Conservation (phyloP, 2,888 invertebrate species). For the Trachelus troglodyta region DNA sequence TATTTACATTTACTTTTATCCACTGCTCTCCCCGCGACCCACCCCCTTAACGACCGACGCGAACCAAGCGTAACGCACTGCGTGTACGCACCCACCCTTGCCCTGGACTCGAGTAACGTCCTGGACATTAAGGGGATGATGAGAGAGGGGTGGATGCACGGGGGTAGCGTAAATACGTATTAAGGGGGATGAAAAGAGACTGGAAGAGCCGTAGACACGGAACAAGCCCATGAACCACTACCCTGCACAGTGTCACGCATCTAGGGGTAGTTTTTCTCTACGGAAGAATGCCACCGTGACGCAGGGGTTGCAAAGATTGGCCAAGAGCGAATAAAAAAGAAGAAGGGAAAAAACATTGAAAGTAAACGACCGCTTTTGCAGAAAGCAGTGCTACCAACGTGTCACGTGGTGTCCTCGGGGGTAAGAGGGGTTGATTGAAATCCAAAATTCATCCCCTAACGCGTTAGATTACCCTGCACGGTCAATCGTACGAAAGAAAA, state of each 20-base stretch:
- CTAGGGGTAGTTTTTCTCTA: not conserved
- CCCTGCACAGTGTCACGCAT: not conserved
- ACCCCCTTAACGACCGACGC: not conserved
- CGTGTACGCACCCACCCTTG: not conserved
- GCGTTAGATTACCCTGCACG: slow-evolving; percentile 45
- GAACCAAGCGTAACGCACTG: not conserved
- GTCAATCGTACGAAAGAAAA: slow-evolving; percentile 43
- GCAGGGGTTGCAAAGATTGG: not conserved
- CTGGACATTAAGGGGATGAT: not conserved
- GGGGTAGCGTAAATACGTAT: not conserved
- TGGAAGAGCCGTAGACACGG: not conserved
- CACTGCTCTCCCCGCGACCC: not conserved
- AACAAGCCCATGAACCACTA: not conserved
- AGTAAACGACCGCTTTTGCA: not conserved
- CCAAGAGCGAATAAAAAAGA: not conserved
- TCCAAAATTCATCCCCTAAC: not conserved
- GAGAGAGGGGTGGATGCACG: not conserved
- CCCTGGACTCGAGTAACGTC: not conserved
- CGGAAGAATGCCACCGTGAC: not conserved
- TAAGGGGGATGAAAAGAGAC: not conserved
- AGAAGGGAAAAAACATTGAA: not conserved
- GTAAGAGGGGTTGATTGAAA: not conserved
- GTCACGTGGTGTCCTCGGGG: not conserved
- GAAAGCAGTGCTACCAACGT: not conserved
- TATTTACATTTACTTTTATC: not conserved